Conservation (phyloP, 1,140 invertebrate species). For the Leptinotarsa undecemlineata region DNA sequence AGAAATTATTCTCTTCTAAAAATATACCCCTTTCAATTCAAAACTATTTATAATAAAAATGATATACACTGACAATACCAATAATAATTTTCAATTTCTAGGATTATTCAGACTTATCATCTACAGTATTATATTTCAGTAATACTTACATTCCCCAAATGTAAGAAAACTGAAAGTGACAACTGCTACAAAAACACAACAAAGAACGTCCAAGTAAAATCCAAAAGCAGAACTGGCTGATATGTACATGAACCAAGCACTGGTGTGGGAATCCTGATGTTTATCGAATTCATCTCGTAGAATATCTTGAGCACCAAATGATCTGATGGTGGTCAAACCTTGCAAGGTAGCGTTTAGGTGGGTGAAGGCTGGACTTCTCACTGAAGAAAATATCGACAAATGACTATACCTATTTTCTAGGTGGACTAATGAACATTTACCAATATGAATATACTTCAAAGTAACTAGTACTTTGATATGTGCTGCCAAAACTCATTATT, state of each 20-base stretch:
- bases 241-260: constrained; percentile 68
- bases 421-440: not conserved
- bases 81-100: too few species aligned
- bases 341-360: constrained; percentile 76
- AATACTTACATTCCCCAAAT: constrained; percentile 47
- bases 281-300: constrained; percentile 75
- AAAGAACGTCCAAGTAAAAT: constrained; percentile 44
- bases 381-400: constrained; percentile 54
- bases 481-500: not conserved
- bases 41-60: not conserved
- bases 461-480: not conserved
- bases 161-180: constrained; percentile 49
- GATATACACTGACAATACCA: not conserved
- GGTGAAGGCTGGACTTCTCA: constrained; percentile 81
- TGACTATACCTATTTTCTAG: not conserved
- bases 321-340: constrained; percentile 80
- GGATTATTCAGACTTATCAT: not conserved
- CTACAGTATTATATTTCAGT: not conserved
- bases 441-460: not conserved
- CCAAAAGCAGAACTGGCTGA: constrained; percentile 45
- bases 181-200: constrained; percentile 42
- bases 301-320: constrained; percentile 69
- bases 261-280: constrained; percentile 66
- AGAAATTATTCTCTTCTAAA: too few species aligned
- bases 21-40: too few species aligned